Evolutionary conservation across 2,113 vertebrate species (phyloP).

Genomic region (Seriola dumerili): DNA sequence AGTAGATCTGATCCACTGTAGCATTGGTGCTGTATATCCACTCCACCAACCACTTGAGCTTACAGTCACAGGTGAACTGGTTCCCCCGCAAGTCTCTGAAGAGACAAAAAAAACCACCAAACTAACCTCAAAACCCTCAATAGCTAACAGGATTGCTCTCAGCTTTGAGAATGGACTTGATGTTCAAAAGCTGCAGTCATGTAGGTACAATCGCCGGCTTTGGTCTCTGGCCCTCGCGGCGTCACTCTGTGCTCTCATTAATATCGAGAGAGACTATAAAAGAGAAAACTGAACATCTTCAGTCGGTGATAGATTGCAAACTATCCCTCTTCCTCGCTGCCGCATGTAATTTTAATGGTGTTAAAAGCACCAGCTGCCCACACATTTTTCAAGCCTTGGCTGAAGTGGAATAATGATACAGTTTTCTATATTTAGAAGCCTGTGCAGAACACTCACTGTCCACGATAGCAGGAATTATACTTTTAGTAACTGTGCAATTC

Average conservation of each 20-base stretch:
- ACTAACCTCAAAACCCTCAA: not conserved
- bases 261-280: constrained; percentile 30
- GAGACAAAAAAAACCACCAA: constrained; percentile 11
- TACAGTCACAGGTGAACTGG: constrained; percentile 96
- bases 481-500: constrained; percentile 2
- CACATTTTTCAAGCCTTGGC: constrained; percentile 67
- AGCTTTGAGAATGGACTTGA: constrained; percentile 6
- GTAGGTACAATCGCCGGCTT: constrained; percentile 2
- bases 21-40: constrained; percentile 97
- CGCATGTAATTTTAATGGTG: constrained; percentile 73
- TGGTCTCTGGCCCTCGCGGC: constrained; percentile 24
- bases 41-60: constrained; percentile 97
- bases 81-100: constrained; percentile 95
- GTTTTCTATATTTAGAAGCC: constrained; percentile 63
- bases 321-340: constrained; percentile 32
- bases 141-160: not conserved
- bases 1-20: constrained; percentile 95
- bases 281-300: constrained; percentile 27
- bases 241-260: constrained; percentile 36
- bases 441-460: constrained; percentile 40
- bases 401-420: constrained; percentile 64
- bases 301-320: constrained; percentile 45
- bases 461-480: not conserved
- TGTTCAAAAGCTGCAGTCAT: constrained; percentile 2
- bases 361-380: constrained; percentile 70